These are phyloP conservation scores for Petrolisthes manimaculis DNA, from an alignment of 2,888 invertebrate species.

Conservation along the genomic window DNA sequence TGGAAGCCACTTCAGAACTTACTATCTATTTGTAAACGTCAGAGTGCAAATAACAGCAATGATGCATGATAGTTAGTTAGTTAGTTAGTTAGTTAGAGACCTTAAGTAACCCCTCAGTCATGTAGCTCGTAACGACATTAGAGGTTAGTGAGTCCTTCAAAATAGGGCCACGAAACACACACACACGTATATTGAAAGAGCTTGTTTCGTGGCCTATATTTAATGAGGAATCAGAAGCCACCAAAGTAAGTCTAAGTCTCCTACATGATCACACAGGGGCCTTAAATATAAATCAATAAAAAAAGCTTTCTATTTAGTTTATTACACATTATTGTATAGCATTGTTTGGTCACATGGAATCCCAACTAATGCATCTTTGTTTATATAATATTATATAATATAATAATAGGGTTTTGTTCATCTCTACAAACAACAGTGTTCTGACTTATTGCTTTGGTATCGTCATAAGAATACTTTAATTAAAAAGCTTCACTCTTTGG, in stretches of 20 bases:
- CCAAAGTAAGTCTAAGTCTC: too few species aligned
- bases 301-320: slow-evolving; percentile 43
- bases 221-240: too few species aligned
- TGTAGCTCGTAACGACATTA: too few species aligned
- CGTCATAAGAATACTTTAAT: slow-evolving; percentile 26
- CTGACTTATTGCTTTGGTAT: slow-evolving; percentile 58
- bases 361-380: slow-evolving; percentile 44
- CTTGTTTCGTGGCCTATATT: too few species aligned
- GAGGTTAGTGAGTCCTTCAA: too few species aligned
- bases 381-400: background rate
- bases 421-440: slow-evolving; percentile 14
- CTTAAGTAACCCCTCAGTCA: too few species aligned
- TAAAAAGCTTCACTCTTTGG: slow-evolving; percentile 34
- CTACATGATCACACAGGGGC: background rate
- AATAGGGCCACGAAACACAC: too few species aligned
- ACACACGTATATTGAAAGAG: too few species aligned
- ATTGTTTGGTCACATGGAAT: slow-evolving; percentile 52
- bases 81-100: too few species aligned
- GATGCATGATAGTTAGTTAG: slow-evolving; percentile 42
- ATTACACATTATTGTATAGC: slow-evolving; percentile 23
- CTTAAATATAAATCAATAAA: slow-evolving; percentile 14
- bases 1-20: slow-evolving; percentile 61
- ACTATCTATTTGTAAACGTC: slow-evolving; percentile 54
- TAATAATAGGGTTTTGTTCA: too few species aligned
- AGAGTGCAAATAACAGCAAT: slow-evolving; percentile 50